Conservation (phyloP, 2,113 vertebrate genomes). For the Megalops atlanticus region DNA sequence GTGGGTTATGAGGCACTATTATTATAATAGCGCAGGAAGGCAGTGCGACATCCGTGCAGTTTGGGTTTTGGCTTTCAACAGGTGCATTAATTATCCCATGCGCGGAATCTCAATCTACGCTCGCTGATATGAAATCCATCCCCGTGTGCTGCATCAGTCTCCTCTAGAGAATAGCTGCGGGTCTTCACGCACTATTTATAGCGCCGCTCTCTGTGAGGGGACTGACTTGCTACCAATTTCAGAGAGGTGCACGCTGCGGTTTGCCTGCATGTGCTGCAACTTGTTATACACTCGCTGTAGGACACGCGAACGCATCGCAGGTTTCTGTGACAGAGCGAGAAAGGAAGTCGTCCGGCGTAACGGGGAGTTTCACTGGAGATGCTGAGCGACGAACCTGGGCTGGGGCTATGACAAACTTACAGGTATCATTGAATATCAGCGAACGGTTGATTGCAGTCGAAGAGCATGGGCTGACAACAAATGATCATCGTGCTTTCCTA, state of each 20-base stretch:
- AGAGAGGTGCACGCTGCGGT: background rate
- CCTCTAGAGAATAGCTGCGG: background rate
- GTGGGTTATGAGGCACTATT: background rate
- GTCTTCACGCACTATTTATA: slow-evolving; percentile 12
- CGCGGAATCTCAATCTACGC: background rate
- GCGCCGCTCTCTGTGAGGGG: background rate
- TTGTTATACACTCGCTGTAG: background rate
- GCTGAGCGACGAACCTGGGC: background rate
- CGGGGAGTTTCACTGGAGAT: background rate
- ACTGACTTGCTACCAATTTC: background rate
- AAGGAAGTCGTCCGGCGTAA: background rate
- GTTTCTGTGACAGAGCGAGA: background rate
- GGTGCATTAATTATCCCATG: background rate
- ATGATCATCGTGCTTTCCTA: background rate
- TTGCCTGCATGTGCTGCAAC: background rate
- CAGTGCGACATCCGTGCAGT: background rate
- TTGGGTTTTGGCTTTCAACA: background rate
- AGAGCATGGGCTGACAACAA: background rate
- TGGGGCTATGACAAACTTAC: background rate
- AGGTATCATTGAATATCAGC: background rate
- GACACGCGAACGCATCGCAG: background rate
- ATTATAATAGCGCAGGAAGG: no score
- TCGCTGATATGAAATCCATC: background rate
- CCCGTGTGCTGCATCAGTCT: background rate
- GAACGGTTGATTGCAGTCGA: background rate